Conservation (phyloP, 2,113 vertebrate species). For the Orientallactaga bullata region DNA sequence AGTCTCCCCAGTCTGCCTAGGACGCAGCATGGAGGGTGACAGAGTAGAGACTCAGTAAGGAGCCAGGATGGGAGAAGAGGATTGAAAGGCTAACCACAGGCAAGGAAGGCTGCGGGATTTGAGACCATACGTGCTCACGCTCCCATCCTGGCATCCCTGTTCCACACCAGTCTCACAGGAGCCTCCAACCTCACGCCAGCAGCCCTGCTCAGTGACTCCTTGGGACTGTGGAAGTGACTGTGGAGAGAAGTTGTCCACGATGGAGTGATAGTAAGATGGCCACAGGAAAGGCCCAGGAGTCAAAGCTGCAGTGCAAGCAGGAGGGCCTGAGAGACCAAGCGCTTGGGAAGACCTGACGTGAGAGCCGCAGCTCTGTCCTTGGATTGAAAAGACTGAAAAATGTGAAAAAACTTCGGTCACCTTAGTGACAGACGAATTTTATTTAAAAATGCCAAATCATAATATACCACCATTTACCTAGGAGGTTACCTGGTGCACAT, state of each 20-base stretch:
- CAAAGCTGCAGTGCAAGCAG: not conserved
- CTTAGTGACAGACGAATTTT: not conserved
- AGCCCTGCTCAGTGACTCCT: not conserved
- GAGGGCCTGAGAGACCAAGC: accelerated
- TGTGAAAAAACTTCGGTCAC: not conserved
- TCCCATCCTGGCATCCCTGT: not conserved
- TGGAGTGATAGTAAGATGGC: no score
- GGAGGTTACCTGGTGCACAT: not conserved
- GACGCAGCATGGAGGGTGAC: not conserved
- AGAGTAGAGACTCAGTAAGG: not conserved
- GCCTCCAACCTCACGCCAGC: not conserved
- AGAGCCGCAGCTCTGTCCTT: not conserved
- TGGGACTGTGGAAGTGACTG: not conserved
- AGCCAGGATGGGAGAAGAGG: not conserved
- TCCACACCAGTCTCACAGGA: not conserved
- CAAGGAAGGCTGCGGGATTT: not conserved
- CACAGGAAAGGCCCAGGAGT: not conserved
- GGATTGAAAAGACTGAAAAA: not conserved
- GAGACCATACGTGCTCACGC: not conserved
- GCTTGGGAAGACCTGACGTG: not conserved
- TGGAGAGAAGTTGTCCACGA: not conserved
- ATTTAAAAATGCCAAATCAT: not conserved
- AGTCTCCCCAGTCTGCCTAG: not conserved
- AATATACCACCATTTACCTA: not conserved
- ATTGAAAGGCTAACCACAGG: no score